Evolutionary conservation across 1,140 invertebrate genomes (phyloP).

Genomic region (Conus betulinus): DNA sequence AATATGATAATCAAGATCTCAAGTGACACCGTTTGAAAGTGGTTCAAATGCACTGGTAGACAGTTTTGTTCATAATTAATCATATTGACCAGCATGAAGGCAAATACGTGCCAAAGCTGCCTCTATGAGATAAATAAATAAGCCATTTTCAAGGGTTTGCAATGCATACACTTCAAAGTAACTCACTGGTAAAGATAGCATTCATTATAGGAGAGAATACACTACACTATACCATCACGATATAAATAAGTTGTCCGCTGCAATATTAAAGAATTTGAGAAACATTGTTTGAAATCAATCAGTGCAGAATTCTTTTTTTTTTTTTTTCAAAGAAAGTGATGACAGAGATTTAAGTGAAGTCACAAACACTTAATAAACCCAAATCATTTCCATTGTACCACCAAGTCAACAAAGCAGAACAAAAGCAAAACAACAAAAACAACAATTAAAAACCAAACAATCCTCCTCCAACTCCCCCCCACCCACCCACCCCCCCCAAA

Average conservation of each 20-base stretch:
- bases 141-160: constrained; percentile 1
- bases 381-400: too few relatives aligned
- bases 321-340: too few relatives aligned
- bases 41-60: not conserved
- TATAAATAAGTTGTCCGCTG: not conserved
- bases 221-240: not conserved
- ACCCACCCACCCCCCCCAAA: too few relatives aligned
- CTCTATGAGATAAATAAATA: not conserved
- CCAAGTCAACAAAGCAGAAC: too few relatives aligned
- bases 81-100: not conserved
- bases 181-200: not conserved
- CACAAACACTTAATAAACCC: too few relatives aligned
- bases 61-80: not conserved
- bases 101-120: not conserved
- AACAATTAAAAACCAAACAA: too few relatives aligned
- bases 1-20: not conserved
- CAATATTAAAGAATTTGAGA: not conserved
- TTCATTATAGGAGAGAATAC: not conserved
- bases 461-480: too few relatives aligned
- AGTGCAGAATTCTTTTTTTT: too few relatives aligned
- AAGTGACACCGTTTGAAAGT: not conserved
- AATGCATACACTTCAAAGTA: not conserved
- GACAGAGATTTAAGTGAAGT: too few relatives aligned
- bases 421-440: too few relatives aligned
- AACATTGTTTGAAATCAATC: not conserved